These are phyloP conservation scores for Cylas formicarius DNA, from an alignment of 1,140 invertebrate genomes.

Conservation along the genomic window DNA sequence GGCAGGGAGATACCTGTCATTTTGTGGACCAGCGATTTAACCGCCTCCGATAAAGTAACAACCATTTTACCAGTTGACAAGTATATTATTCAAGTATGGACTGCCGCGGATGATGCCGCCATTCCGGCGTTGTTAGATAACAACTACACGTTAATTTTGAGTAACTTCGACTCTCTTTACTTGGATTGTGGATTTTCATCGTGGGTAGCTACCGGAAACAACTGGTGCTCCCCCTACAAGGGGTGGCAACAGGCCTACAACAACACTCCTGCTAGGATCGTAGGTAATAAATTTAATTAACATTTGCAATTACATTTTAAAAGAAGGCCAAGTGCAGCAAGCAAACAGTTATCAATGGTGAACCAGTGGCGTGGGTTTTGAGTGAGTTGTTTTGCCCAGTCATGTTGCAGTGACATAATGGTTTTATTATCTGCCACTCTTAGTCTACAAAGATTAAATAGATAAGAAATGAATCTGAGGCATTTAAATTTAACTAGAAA, in stretches of 20 bases:
- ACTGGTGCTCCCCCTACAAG: slow-evolving; percentile 82
- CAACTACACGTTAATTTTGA: slow-evolving; percentile 66
- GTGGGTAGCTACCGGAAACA: slow-evolving; percentile 57
- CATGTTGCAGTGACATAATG: no score
- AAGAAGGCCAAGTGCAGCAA: slow-evolving; percentile 1
- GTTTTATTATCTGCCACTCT: no score
- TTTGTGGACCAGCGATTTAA: slow-evolving; percentile 69
- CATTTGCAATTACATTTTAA: no score
- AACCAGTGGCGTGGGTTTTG: no score
- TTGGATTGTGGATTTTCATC: slow-evolving; percentile 69
- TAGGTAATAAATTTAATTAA: no score
- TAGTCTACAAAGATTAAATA: no score
- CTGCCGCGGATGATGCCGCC: slow-evolving; percentile 50
- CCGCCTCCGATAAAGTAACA: slow-evolving; percentile 36
- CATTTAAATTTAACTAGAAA: no score
- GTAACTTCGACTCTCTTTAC: slow-evolving; percentile 75
- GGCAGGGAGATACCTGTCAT: slow-evolving; percentile 47
- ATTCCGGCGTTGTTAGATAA: slow-evolving; percentile 59
- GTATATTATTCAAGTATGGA: slow-evolving; percentile 80
- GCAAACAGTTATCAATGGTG: background rate
- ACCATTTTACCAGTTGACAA: slow-evolving; percentile 56
- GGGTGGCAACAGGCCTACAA: slow-evolving; percentile 78
- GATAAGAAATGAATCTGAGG: no score
- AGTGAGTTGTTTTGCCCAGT: no score
- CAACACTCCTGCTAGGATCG: slow-evolving; percentile 57